A percentile compares a stretch with the other conserved stretches of the same genome.
phyloP scores from a whole-genome alignment of 2,113 vertebrate species.

The Callospermophilus lateralis region DNA sequence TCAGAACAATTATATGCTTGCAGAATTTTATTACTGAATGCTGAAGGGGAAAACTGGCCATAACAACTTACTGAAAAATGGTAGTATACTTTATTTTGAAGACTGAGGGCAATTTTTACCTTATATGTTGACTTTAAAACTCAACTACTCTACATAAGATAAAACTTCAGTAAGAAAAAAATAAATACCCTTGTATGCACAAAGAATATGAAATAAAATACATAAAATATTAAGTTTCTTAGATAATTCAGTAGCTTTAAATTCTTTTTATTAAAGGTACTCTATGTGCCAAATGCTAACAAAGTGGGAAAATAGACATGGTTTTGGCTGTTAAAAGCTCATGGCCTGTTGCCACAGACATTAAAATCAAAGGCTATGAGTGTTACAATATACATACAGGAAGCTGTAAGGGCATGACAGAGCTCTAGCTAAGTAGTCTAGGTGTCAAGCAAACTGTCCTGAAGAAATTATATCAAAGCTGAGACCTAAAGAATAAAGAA shows the following conservation, averaged over 20 bases:
- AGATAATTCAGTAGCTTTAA: background rate
- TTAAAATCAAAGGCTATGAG: background rate
- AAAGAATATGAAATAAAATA: conserved; percentile 29
- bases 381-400: background rate
- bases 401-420: background rate
- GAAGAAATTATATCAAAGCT: background rate
- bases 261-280: background rate
- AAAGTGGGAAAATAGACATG: background rate
- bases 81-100: background rate
- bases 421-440: background rate
- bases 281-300: background rate
- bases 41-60: background rate
- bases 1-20: background rate
- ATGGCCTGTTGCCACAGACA: background rate
- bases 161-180: background rate
- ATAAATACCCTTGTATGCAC: background rate
- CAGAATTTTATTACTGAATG: background rate
- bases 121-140: background rate
- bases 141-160: background rate
- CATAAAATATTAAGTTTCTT: background rate
- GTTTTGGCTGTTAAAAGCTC: background rate
- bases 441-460: background rate
- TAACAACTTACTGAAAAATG: background rate
- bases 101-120: background rate
- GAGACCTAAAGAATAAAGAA: conserved; percentile 21